These are phyloP conservation scores for Emydocephalus ijimae DNA, from an alignment of 2,113 vertebrate genomes.

Conservation along the genomic window DNA sequence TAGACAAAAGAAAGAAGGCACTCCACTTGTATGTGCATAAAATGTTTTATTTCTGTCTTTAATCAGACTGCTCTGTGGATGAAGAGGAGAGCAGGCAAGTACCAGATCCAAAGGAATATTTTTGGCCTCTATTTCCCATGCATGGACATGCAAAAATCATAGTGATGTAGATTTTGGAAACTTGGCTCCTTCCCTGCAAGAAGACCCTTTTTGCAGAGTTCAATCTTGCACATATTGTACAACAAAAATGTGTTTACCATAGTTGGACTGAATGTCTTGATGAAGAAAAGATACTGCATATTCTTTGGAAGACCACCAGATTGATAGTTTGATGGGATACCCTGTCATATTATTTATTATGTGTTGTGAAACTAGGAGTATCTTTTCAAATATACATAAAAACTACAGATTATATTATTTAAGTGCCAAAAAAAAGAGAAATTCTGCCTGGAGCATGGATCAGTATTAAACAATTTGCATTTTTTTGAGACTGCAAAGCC, in stretches of 20 bases:
- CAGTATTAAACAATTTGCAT: slow-evolving; percentile 26
- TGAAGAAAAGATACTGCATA: neutral
- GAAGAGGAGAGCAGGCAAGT: slow-evolving; percentile 45
- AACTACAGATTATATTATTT: neutral
- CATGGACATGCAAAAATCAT: neutral
- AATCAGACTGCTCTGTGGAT: slow-evolving; percentile 48
- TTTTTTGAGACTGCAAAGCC: neutral
- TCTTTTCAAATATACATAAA: neutral
- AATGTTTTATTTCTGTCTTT: neutral
- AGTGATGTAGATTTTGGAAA: neutral
- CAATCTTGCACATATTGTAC: neutral
- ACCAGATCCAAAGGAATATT: slow-evolving; percentile 52
- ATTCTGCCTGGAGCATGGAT: slow-evolving; percentile 11
- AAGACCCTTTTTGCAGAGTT: slow-evolving; percentile 4
- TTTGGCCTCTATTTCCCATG: slow-evolving; percentile 57
- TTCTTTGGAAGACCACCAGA: neutral
- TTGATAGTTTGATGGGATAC: neutral
- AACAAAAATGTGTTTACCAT: slow-evolving; percentile 34
- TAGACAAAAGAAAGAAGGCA: neutral
- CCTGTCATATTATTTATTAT: slow-evolving; percentile 8
- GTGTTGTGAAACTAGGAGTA: slow-evolving; percentile 2
- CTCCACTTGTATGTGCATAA: neutral
- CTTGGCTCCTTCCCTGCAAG: neutral
- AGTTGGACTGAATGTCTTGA: neutral
- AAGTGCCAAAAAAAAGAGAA: neutral